Base-by-base conservation (phyloP, 2,888 invertebrate genomes). In the Ligdia adustata region DNA sequence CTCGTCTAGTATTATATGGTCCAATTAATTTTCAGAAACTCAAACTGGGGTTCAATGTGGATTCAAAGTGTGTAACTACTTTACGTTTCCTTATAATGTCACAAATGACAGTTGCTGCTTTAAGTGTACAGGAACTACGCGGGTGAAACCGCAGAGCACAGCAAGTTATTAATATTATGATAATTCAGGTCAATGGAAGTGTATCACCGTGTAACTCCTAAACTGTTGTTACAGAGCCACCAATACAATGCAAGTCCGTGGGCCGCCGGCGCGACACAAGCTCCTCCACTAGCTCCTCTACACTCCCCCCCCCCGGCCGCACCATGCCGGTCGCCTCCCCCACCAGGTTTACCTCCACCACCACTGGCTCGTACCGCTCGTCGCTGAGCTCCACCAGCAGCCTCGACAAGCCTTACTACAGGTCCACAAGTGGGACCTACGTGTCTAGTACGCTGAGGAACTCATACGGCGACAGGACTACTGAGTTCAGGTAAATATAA, bases 321-420 rank as follows among this genome's bases (percentile, higher is more conserved):
- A 87, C 66, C 55, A 92, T 92, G 92, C 92, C 92, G 57, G 92
- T 92, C 32, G 87, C 92, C 4, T 92, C 92, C 9, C 92, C 92
- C 2, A 91, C 92, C 15, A 75, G 92, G 24, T 90, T 82, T 58
- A 77, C 70, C 16, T 66, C 83, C 0, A 74, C 83, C 1, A 90
- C 91, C 18, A 89, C 91, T 16, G 89, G 92, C 12, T 91, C 92
- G 0, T 90, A 82, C 48, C 59, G 90, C 1, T 83, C 90, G 0
- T 82, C 85, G 0, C 64, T 91, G 5, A 85, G 87, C 29, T 88
- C 87, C 9, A 74, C 91, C 0, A 74, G 90, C 0, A 86, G 85
- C 28, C 68, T 92, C 9, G 92, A 92, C 52, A 90, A 92, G 62
- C 92, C 92, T 0, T 92, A 89, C 64, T 92, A 87, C 60, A 75